Base-by-base conservation (phyloP, 2,888 invertebrate species). In the Urechis unicinctus region DNA sequence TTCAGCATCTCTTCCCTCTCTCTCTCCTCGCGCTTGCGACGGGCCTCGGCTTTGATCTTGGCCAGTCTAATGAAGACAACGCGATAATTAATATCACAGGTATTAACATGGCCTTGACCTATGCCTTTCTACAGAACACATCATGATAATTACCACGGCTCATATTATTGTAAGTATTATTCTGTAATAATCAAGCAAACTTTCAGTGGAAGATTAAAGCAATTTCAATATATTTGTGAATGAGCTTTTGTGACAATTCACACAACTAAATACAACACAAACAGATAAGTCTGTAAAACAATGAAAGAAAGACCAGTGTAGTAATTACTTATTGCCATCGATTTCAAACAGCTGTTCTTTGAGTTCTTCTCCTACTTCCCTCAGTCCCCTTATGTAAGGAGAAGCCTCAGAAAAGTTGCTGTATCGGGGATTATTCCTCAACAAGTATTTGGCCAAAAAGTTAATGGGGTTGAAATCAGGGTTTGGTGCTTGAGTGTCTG, bases 391-490 rank as follows among this genome's bases (percentile, higher is more conserved):
- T 3, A 77, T 72, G 65, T 78, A 78, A 1, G 77, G 75, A 28
- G 77, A 77, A 3, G 75, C 72, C 58, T 77, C 77, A n/a, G 72
- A 67, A 57, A 77, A 75, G 57, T 76, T 77, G 58, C 74, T 72
- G 59, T 72, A 77, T 53, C 67, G 61, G 26, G 78, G 78, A 60
- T 78, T 78, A 62, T 78, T 78, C 55, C 78, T 68, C 71, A 78
- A 71, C 50, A 78, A 61, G 62, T 74, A 77, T 59, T 77, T 74
- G 9, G 77, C 78, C 22, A 78, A 60, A 59, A 67, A 76, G 62
- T 78, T 78, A 24, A 78, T 65, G 4, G 78, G 78, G 58, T 78
- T 78, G 63, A 78, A 78, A 55, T 75, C 70, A 21, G 70, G 67
- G 55, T 75, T 72, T 25, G 52, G 55, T 5, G 57, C 60, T 54